Conservation (phyloP, 1,140 invertebrate species). For the Drosophila jambulina region DNA sequence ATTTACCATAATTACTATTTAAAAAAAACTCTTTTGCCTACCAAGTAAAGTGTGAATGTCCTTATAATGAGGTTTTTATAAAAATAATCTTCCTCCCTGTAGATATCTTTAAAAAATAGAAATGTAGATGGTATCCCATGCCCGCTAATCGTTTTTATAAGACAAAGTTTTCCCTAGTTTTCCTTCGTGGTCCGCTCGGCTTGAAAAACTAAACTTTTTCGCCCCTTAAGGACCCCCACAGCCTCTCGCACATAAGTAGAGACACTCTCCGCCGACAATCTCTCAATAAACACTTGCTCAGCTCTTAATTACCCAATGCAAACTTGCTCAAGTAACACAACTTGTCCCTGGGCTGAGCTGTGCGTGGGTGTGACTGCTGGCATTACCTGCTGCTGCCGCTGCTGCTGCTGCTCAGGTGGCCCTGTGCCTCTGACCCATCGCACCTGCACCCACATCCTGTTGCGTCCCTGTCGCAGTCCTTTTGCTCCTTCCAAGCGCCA, state of each 20-base stretch:
- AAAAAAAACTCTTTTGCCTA: neutral
- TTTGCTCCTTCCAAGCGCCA: neutral
- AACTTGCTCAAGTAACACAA: conserved; percentile 74
- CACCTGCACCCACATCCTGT: conserved; percentile 44
- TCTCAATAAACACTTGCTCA: conserved; percentile 81
- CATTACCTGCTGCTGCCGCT: conserved; percentile 1
- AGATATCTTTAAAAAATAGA: conserved; percentile 1
- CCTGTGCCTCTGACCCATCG: conserved; percentile 34
- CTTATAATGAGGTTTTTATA: neutral
- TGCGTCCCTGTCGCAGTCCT: neutral
- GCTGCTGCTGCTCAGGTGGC: conserved; percentile 21
- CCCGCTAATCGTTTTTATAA: conserved; percentile 28
- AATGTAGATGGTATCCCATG: conserved; percentile 17
- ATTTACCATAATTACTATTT: too few relatives aligned
- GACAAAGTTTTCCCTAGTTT: conserved; percentile 14
- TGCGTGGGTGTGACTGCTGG: conserved; percentile 21
- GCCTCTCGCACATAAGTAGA: conserved; percentile 29
- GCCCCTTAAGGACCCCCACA: neutral
- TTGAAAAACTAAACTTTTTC: conserved; percentile 42
- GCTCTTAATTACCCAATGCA: conserved; percentile 83
- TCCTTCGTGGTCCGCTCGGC: conserved; percentile 10
- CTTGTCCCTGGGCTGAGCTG: conserved; percentile 35
- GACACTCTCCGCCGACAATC: conserved; percentile 49
- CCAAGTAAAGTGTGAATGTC: neutral
- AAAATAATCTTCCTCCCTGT: neutral